phyloP scores from a whole-genome alignment of 1,140 invertebrate species.

The Drosophila varians region DNA sequence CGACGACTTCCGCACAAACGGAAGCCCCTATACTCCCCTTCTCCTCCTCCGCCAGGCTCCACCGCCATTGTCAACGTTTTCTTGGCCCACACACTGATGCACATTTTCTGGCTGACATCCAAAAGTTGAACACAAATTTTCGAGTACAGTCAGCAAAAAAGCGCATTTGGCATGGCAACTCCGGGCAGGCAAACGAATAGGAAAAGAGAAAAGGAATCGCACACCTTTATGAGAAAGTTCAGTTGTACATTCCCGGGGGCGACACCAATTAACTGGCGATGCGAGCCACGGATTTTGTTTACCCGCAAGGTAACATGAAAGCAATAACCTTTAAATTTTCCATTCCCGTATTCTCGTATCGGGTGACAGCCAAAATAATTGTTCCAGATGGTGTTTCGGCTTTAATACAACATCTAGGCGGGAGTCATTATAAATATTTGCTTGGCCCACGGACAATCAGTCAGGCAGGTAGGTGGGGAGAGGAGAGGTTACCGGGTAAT shows the following conservation, averaged over 20 bases:
- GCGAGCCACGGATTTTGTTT: not conserved
- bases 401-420: conserved; percentile 20
- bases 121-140: conserved; percentile 66
- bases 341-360: not conserved
- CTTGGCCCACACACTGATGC: conserved; percentile 50
- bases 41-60: conserved; percentile 4
- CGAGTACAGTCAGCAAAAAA: conserved; percentile 78
- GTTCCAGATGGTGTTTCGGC: not conserved
- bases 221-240: conserved; percentile 22
- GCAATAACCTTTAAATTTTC: conserved; percentile 1
- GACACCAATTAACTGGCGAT: not conserved
- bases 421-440: conserved; percentile 39
- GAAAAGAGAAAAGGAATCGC: not conserved
- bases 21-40: conserved; percentile 61
- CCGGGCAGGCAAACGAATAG: not conserved
- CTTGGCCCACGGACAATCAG: not conserved
- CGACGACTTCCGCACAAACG: conserved; percentile 78
- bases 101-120: conserved; percentile 58
- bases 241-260: not conserved
- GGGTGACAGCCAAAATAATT: not conserved
- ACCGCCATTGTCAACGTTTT: conserved; percentile 69
- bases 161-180: conserved; percentile 40
- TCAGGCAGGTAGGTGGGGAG: conserved; percentile 6
- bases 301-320: not conserved
- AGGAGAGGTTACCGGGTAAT: not conserved